phyloP scores from a whole-genome alignment of 53 echinoderm and acorn worm species.

The Apostichopus leukothele region DNA sequence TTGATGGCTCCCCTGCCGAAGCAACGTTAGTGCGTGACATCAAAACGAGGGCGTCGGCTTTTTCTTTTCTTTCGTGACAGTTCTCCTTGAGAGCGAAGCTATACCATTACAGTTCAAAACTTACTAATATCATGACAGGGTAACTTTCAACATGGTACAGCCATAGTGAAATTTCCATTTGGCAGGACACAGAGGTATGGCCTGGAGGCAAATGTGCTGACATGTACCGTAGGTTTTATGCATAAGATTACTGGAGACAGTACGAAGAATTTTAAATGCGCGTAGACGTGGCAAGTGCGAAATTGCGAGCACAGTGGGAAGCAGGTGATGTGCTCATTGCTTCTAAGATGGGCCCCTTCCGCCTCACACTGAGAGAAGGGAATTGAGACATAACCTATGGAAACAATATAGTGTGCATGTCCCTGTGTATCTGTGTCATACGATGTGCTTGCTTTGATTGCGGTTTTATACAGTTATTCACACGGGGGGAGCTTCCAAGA shows the following conservation, averaged over 20 bases:
- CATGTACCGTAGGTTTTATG: neutral
- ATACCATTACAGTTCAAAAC: neutral
- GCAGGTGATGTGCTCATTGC: neutral
- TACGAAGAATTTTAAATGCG: constrained; percentile 43
- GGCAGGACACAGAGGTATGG: neutral
- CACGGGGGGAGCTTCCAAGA: neutral
- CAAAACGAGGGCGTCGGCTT: constrained; percentile 42
- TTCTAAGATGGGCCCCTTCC: constrained; percentile 28
- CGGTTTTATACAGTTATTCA: constrained; percentile 6
- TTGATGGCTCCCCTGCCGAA: constrained; percentile 44
- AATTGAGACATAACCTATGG: constrained; percentile 29
- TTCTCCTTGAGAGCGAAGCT: neutral
- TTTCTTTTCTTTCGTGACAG: neutral
- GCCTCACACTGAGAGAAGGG: constrained; percentile 21
- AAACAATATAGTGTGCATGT: neutral
- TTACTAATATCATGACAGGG: too few relatives aligned
- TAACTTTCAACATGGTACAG: too few relatives aligned
- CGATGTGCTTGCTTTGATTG: neutral
- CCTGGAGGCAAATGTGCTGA: neutral
- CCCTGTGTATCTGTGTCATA: constrained; percentile 5
- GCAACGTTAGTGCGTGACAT: constrained; percentile 19
- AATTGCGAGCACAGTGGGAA: constrained; percentile 28
- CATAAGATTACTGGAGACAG: neutral
- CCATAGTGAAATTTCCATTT: too few relatives aligned
- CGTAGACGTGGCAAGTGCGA: constrained; percentile 34